Percentiles rank a stretch among this genome's conserved stretches.
These are phyloP conservation scores for Taenioides sp. DNA, from an alignment of 2,797 vertebrate species.

Conservation along the genomic window DNA sequence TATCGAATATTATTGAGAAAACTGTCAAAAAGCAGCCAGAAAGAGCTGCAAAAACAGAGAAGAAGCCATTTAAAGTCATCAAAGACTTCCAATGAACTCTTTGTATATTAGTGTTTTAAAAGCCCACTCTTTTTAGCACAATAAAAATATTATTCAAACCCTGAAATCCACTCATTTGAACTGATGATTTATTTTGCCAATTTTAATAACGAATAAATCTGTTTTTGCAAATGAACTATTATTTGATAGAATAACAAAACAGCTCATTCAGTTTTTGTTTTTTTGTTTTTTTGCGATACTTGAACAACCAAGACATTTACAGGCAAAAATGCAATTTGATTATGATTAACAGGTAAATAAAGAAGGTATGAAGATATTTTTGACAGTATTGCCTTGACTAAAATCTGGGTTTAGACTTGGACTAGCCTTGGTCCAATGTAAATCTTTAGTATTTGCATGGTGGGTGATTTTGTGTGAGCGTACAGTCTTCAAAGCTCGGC, in stretches of 20 bases:
- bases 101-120: not conserved
- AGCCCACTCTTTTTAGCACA: not conserved
- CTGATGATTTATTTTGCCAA: no score
- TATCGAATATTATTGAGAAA: not conserved
- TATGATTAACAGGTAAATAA: no score
- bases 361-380: no score
- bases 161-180: not conserved
- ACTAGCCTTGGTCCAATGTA: not conserved
- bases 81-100: not conserved
- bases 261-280: no score
- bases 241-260: no score
- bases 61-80: not conserved
- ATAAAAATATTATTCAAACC: not conserved
- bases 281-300: no score
- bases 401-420: not conserved
- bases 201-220: no score
- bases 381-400: not conserved
- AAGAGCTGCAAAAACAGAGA: not conserved
- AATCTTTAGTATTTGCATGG: constrained; percentile 2
- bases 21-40: not conserved
- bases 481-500: constrained; percentile 38
- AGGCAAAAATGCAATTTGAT: not conserved
- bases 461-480: not conserved
- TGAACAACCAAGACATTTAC: not conserved
- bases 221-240: no score